Conservation (phyloP, 2,888 invertebrate species). For the Tridacna crocea region DNA sequence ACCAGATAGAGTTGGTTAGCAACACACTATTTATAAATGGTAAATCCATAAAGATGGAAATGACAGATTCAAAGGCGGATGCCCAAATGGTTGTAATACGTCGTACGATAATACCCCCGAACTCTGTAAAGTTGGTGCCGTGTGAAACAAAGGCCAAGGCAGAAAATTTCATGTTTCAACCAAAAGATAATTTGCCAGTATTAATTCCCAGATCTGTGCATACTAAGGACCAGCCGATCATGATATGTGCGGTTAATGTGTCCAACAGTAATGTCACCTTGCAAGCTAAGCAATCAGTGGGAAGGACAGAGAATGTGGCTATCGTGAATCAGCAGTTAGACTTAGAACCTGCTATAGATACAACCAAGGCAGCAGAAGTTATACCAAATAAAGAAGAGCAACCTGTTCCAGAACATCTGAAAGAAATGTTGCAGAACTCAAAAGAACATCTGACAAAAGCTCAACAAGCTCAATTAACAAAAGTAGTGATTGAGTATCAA, state of each 20-base stretch:
- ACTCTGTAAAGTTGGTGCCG: neutral
- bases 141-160: neutral
- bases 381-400: neutral
- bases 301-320: neutral
- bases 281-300: constrained; percentile 1
- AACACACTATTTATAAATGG: constrained; percentile 20
- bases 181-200: neutral
- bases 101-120: constrained; percentile 19
- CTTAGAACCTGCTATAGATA: neutral
- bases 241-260: constrained; percentile 25
- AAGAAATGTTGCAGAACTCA: constrained; percentile 23
- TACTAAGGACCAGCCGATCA: neutral
- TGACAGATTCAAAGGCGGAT: neutral
- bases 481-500: too few relatives aligned
- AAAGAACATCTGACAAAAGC: constrained; percentile 3
- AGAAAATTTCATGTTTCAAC: constrained; percentile 1
- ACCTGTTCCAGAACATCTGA: constrained; percentile 33
- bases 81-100: neutral
- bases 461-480: neutral
- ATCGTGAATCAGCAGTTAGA: neutral
- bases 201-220: constrained; percentile 26
- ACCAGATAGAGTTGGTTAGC: constrained; percentile 12
- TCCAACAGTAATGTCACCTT: constrained; percentile 3
- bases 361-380: neutral
- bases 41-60: neutral